Percentiles rank a stretch among this genome's conserved stretches.
Conservation (phyloP, 2,797 vertebrate genomes). For the Odontamblyopus lacepedii region DNA sequence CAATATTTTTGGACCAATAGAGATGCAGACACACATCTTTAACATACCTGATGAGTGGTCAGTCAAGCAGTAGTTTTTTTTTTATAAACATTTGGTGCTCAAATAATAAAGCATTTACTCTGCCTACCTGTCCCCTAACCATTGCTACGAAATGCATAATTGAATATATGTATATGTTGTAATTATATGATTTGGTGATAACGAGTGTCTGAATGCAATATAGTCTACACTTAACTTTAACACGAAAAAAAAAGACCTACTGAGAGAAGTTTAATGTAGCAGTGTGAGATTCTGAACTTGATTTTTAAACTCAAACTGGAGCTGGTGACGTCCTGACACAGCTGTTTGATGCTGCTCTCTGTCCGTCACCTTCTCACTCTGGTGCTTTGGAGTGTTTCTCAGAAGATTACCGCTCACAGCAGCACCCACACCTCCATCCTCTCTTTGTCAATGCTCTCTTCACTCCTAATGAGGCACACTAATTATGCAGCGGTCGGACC, state of each 20-base stretch:
- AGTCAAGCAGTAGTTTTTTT: background rate
- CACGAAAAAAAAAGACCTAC: too few species aligned
- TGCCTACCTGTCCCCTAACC: too few species aligned
- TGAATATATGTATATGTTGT: too few species aligned
- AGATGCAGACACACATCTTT: background rate
- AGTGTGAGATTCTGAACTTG: too few species aligned
- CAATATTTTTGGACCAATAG: background rate
- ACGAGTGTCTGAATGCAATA: too few species aligned
- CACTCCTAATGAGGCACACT: slow-evolving; percentile 50
- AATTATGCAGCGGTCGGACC: slow-evolving; percentile 54
- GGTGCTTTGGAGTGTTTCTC: slow-evolving; percentile 1
- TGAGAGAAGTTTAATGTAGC: too few species aligned
- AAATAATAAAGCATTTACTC: background rate
- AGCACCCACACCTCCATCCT: slow-evolving; percentile 31
- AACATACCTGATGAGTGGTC: background rate
- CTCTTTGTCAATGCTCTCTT: slow-evolving; percentile 41
- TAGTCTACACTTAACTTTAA: too few species aligned
- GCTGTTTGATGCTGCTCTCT: too few species aligned
- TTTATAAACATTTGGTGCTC: background rate
- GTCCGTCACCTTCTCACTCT: background rate
- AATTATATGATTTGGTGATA: too few species aligned
- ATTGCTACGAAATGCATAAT: too few species aligned
- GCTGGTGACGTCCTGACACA: too few species aligned
- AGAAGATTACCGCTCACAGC: slow-evolving; percentile 7
- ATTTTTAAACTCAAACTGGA: too few species aligned